phyloP scores from a whole-genome alignment of 2,797 vertebrate species.

The Enteromius mattozi region DNA sequence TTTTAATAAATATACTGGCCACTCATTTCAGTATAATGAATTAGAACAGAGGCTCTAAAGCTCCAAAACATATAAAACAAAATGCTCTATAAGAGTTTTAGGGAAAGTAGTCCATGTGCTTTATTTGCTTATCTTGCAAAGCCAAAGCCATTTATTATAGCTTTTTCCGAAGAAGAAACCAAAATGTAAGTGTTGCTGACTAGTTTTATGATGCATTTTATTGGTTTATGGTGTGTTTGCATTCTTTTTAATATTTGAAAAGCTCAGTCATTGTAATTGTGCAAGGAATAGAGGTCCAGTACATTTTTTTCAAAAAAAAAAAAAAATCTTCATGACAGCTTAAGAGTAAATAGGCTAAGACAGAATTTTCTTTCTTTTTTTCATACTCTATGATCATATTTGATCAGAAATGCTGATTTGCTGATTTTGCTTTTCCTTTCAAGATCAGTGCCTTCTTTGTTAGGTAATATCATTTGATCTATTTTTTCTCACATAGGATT shows the following conservation, averaged over 20 bases:
- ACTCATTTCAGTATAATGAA: background rate
- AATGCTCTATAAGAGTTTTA: background rate
- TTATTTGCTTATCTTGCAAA: background rate
- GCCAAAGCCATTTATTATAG: background rate
- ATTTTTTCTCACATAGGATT: background rate
- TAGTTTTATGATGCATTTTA: background rate
- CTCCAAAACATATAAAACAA: background rate
- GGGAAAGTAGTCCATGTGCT: constrained; percentile 3
- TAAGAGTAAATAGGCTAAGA: background rate
- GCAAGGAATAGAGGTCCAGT: background rate
- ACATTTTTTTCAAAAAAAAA: background rate
- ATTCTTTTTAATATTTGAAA: constrained; percentile 10
- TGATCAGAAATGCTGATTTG: background rate
- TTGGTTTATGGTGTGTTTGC: constrained; percentile 3
- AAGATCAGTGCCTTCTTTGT: background rate
- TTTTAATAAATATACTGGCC: background rate
- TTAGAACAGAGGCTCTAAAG: background rate
- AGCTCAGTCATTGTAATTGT: background rate
- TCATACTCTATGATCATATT: constrained; percentile 3
- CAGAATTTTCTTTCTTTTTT: background rate
- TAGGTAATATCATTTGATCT: constrained; percentile 4
- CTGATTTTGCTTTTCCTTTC: constrained; percentile 3
- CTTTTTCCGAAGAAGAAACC: background rate
- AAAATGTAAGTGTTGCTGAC: background rate
- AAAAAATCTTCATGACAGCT: background rate